Percentiles rank a stretch among this genome's conserved stretches.
Evolutionary conservation across 2,888 invertebrate species (phyloP).

Genomic region (Zelleria hepariella): DNA sequence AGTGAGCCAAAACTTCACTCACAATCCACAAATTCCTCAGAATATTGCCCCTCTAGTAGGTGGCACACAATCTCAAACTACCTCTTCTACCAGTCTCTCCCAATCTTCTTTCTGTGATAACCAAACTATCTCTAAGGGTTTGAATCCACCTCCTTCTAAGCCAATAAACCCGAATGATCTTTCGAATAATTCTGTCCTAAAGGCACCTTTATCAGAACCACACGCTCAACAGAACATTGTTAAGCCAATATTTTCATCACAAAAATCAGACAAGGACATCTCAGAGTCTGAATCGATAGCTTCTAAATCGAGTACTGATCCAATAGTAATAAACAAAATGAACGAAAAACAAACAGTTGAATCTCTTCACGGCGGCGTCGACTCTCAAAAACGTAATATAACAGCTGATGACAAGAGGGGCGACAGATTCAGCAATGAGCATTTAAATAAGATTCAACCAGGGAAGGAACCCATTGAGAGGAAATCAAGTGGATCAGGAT

Average conservation of each 20-base stretch:
- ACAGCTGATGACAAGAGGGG: constrained; percentile 44
- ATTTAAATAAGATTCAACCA: constrained; percentile 49
- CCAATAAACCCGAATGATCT: constrained; percentile 28
- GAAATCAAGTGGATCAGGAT: constrained; percentile 59
- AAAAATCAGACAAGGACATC: constrained; percentile 51
- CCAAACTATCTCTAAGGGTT: constrained; percentile 25
- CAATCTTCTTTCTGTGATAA: constrained; percentile 31
- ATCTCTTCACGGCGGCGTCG: constrained; percentile 29
- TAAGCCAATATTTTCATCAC: constrained; percentile 37
- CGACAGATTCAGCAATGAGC: constrained; percentile 48
- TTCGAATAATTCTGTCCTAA: constrained; percentile 28
- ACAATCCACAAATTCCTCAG: constrained; percentile 32
- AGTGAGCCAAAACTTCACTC: constrained; percentile 25
- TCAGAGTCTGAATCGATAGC: constrained; percentile 47
- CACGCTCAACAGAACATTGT: constrained; percentile 23
- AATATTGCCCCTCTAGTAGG: constrained; percentile 16
- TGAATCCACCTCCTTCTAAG: constrained; percentile 19
- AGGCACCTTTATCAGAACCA: constrained; percentile 36
- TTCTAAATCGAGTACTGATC: constrained; percentile 45
- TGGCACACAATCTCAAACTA: constrained; percentile 28
- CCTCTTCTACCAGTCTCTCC: constrained; percentile 21
- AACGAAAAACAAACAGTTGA: constrained; percentile 38
- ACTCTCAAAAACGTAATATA: constrained; percentile 32
- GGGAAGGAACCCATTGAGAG: constrained; percentile 62
- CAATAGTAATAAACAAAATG: constrained; percentile 27